Evolutionary conservation across 2,888 invertebrate species (phyloP), one percentile per base, ranked within the genome.

Genomic region (Acronicta psi): DNA sequence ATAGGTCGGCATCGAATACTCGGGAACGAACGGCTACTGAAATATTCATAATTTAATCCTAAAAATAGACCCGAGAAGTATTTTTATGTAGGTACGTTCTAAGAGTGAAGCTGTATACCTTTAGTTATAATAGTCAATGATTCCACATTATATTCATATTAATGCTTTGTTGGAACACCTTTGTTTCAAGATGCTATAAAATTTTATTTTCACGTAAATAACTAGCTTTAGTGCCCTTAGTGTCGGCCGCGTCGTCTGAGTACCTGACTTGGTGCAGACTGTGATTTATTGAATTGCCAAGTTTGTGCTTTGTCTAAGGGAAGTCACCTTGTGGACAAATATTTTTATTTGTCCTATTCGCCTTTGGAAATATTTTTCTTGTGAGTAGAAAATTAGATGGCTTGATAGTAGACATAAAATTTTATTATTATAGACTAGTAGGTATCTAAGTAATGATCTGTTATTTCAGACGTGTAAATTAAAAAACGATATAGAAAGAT

Each of bases 1-100:
- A 79, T 88, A 90, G 91, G 87, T 90, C 90, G 83, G 84, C 81
- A 79, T 90, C 90, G 81, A 79, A 72, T 72, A 54, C 45, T 61
- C 55, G 49, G 42, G 43, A 59, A 60, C 46, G n/a, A 13, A 7
- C 38, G 53, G 5, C n/a, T n/a, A 17, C 14, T 13, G 18, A 13
- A 23, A 43, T 10, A 20, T 56, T 46, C 20, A n/a, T 17, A 25
- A 17, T 55, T 38, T 10, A 0, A 9, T 34, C 42, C 20, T 16
- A 10, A 36, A 17, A 36, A 20, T 20, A 40, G 8, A 9, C 14
- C 23, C 14, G 11, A 40, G 7, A 9, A 6, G 11, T 3, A 10
- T 13, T 13, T 1, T 16, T 7, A 13, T n/a, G 18, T 7, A 13
- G 10, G 18, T 43, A 38, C 11, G 14, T 7, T 13, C 14, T 42